Base-by-base conservation (phyloP, 2,113 vertebrate species). In the Engystomops pustulosus region DNA sequence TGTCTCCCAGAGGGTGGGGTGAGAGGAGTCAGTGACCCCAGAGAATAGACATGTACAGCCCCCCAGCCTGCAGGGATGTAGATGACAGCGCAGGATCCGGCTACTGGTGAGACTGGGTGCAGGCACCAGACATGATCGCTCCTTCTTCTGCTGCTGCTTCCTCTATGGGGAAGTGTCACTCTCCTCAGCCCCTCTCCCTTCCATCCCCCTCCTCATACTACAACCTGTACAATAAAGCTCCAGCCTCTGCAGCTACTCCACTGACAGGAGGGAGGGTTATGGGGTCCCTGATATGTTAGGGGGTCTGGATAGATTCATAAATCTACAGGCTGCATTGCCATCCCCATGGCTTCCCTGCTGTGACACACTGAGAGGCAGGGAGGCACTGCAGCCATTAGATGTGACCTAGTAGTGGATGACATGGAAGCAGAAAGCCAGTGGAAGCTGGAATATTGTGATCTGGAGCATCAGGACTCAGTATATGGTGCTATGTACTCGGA, bases 161-260 rank as follows among this genome's bases (percentile, higher is more conserved):
- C 68, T 60, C 68, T 82, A 6, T 60, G 6, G 68, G 68, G 30
- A 44, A 80, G 14, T 80, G 49, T 76, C 27, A 78, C 34, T 41
- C 34, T 44, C 7, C 67, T 49, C 32, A n/a, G 15, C 34, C 34
- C 47, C 15, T 10, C 18, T 15, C 2, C 49, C 75, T 36, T 60
- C 75, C 75, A 78, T 78, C 75, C 53, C 58, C 53, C 32, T 34
- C 17, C 38, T 41, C 32, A 38, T 20, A 30, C 20, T 71, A 41
- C 71, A 74, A 75, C 72, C 45, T 75, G 72, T 53, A 12, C 27
- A 53, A 10, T 41, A 15, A 7, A 4, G 17, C 2, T 15, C 12
- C 79, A 81, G 67, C 67, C 65, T 81, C 67, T 81, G 79, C 67
- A 70, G 44, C 34, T 36, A 23, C 79, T 70, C 67, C 60, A 53